Conservation (phyloP, 2,113 vertebrate genomes). For the Pedetes capensis region DNA sequence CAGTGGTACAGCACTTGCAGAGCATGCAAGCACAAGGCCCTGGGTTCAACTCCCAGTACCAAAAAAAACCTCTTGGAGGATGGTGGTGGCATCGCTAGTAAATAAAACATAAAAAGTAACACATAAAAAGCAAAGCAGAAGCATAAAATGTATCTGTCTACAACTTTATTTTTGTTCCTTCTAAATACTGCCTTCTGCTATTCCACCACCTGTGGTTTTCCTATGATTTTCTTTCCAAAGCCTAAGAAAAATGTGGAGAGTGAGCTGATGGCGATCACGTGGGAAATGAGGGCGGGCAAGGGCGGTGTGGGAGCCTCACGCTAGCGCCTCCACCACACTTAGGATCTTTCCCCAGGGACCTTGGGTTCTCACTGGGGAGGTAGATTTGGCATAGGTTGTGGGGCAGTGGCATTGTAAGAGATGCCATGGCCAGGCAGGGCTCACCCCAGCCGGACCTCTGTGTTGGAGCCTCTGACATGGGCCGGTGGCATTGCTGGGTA, state of each 20-base stretch:
- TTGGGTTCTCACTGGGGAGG: neutral
- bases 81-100: neutral
- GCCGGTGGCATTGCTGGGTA: accelerated
- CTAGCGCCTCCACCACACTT: too few relatives aligned
- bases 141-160: neutral
- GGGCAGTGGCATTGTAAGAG: accelerated
- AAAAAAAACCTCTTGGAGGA: neutral
- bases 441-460: neutral
- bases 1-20: too few relatives aligned
- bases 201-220: neutral
- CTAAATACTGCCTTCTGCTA: neutral
- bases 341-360: neutral
- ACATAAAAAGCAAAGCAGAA: neutral
- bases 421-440: accelerated
- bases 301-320: too few relatives aligned
- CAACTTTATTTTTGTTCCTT: neutral
- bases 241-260: neutral
- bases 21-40: too few relatives aligned
- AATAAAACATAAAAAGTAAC: neutral
- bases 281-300: too few relatives aligned
- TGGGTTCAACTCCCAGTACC: too few relatives aligned
- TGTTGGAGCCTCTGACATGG: neutral
- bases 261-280: neutral
- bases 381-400: neutral
- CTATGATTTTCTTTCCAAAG: neutral